Percentiles rank a stretch among this genome's conserved stretches.
phyloP scores from a whole-genome alignment of 2,888 invertebrate species.

The Entomobrya proxima region DNA sequence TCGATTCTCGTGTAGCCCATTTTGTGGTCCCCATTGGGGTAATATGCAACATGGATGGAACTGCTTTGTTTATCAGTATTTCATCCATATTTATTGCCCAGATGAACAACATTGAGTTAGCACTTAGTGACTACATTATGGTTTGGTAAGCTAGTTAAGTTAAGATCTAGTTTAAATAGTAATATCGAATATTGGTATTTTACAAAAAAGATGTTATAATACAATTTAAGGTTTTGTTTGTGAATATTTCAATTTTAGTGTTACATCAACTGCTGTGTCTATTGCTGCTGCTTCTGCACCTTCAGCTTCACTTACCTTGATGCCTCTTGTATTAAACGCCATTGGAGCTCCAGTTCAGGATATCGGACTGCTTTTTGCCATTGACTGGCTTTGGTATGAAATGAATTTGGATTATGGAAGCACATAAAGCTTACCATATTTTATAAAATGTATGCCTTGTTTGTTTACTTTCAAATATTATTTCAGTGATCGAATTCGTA shows the following conservation, averaged over 20 bases:
- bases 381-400: constrained; percentile 93
- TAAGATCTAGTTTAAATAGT: neutral
- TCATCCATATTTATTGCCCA: constrained; percentile 92
- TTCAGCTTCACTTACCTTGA: constrained; percentile 88
- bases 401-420: constrained; percentile 78
- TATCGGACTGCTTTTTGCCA: constrained; percentile 88
- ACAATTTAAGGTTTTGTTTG: neutral
- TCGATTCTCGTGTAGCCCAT: constrained; percentile 88
- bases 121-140: constrained; percentile 89
- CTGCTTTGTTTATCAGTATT: constrained; percentile 91
- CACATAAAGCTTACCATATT: neutral
- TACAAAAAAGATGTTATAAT: neutral
- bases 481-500: constrained; percentile 87
- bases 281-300: constrained; percentile 92
- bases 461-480: no score
- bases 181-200: neutral
- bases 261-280: constrained; percentile 91
- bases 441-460: neutral
- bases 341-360: constrained; percentile 89
- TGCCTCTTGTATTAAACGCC: constrained; percentile 88
- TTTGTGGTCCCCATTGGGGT: constrained; percentile 86
- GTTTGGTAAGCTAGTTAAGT: constrained; percentile 84
- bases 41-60: constrained; percentile 95
- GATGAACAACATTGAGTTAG: constrained; percentile 89
- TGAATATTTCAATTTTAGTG: constrained; percentile 78